Evolutionary conservation across 1,140 invertebrate genomes (phyloP).

Genomic region (Thaumetopoea pityocampa): DNA sequence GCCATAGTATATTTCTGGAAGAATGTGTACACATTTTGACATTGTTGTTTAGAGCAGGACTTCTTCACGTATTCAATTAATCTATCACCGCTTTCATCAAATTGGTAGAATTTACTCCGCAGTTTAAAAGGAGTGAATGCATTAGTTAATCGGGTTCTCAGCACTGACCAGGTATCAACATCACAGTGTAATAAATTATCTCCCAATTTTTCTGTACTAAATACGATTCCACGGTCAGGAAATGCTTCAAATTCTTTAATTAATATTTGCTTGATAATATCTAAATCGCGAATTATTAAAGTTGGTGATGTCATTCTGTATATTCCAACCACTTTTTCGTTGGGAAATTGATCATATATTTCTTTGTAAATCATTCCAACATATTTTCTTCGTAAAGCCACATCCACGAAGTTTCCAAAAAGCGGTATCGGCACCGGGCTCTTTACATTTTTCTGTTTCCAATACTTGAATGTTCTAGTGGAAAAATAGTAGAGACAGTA

Average conservation of each 20-base stretch:
- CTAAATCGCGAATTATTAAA: constrained; percentile 17
- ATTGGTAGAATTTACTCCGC: constrained; percentile 66
- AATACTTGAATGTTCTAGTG: constrained; percentile 8
- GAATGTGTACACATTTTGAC: constrained; percentile 13
- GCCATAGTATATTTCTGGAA: constrained; percentile 21
- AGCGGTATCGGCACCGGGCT: constrained; percentile 13
- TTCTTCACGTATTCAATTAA: constrained; percentile 36
- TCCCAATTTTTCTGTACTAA: constrained; percentile 21
- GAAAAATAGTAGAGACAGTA: constrained; percentile 3
- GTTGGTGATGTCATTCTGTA: constrained; percentile 16
- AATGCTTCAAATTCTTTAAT: constrained; percentile 26
- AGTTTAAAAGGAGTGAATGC: constrained; percentile 78
- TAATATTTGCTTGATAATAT: constrained; percentile 19
- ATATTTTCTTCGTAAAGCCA: constrained; percentile 13
- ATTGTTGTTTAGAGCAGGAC: constrained; percentile 2
- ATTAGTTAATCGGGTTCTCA: constrained; percentile 75
- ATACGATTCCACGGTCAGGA: constrained; percentile 20
- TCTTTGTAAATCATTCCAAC: constrained; percentile 12
- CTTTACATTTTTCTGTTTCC: constrained; percentile 13
- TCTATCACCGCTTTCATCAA: constrained; percentile 39
- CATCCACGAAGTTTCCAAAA: constrained; percentile 19
- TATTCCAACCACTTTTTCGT: constrained; percentile 18
- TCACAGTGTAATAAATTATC: constrained; percentile 31
- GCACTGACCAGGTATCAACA: constrained; percentile 68
- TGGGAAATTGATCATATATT: constrained; percentile 15